These are phyloP conservation scores for Tor tambroides DNA, from an alignment of 2,113 vertebrate genomes.

Conservation along the genomic window DNA sequence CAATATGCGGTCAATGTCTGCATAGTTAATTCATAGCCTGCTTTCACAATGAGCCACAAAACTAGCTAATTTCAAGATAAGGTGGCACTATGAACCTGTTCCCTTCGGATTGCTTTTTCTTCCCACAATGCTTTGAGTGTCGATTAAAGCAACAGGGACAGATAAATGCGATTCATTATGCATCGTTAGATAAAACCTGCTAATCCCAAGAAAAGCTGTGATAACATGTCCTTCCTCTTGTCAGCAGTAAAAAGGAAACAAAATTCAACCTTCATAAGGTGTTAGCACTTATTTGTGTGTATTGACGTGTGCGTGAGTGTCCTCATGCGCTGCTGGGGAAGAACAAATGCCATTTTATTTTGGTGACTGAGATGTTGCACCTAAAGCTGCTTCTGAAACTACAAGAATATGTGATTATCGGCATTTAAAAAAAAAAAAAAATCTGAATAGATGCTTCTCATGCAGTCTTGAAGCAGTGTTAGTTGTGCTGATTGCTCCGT, in stretches of 20 bases:
- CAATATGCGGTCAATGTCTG: slow-evolving; percentile 2
- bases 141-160: slow-evolving; percentile 44
- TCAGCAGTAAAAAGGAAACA: slow-evolving; percentile 21
- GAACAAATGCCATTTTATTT: neutral
- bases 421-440: neutral
- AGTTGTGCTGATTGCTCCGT: neutral
- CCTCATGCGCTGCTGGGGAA: neutral
- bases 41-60: slow-evolving; percentile 30
- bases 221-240: slow-evolving; percentile 35
- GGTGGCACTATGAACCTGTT: slow-evolving; percentile 36
- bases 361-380: neutral
- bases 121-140: slow-evolving; percentile 38
- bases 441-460: neutral
- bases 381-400: neutral
- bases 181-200: slow-evolving; percentile 44
- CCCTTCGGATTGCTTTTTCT: slow-evolving; percentile 14
- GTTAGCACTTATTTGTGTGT: slow-evolving; percentile 8
- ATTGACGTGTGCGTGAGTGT: neutral
- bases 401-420: neutral
- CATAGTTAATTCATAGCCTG: slow-evolving; percentile 27
- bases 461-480: neutral
- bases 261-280: slow-evolving; percentile 43
- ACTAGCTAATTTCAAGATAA: slow-evolving; percentile 37
- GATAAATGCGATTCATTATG: slow-evolving; percentile 41
- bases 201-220: slow-evolving; percentile 41